Evolutionary conservation across 2,113 vertebrate genomes (phyloP), one percentile per base, ranked within the genome.

Genomic region (Prietella phreatophila): DNA sequence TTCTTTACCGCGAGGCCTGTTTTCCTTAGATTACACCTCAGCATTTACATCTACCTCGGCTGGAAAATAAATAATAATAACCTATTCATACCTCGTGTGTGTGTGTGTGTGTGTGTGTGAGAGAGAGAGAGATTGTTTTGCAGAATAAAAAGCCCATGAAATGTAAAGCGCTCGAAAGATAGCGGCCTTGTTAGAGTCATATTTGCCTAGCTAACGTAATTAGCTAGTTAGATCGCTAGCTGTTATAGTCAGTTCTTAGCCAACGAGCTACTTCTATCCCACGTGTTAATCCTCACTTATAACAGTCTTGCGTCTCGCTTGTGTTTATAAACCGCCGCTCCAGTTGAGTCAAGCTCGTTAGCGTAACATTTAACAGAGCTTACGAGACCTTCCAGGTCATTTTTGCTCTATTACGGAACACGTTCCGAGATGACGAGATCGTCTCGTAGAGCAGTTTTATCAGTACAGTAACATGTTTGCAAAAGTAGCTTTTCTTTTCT

Each of bases 21-120:
- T 85, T 88, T 89, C 78, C 60, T 56, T 85, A 58, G 58, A 58
- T 85, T 85, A 75, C 79, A 83, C 30, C 30, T 7, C 55, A n/a
- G 58, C 60, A 50, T 86, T 87, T 80, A 69, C 88, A 84, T 89
- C 60, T 19, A 56, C 50, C 25, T 55, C 22, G 7, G n/a, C 85
- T 14, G 33, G 17, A 84, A 33, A 75, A 15, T n/a, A n/a, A 33
- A 27, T 10, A 42, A 76, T 39, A 42, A n/a, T 53, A n/a, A 79
- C 5, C 27, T 2, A 17, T 53, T 53, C 27, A 53, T 20, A 47
- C 75, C 14, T n/a, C 56, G 47, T 69, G 39, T 53, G 82, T 80
- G 82, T 22, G 22, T 4, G 67, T 63, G 63, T 84, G 50, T 89
- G 30, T 76, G 67, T 71, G 25, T 65, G 42, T 25, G n/a, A n/a